These are phyloP conservation scores for Procambarus virginalis DNA, from an alignment of 1,140 invertebrate species.

Conservation along the genomic window DNA sequence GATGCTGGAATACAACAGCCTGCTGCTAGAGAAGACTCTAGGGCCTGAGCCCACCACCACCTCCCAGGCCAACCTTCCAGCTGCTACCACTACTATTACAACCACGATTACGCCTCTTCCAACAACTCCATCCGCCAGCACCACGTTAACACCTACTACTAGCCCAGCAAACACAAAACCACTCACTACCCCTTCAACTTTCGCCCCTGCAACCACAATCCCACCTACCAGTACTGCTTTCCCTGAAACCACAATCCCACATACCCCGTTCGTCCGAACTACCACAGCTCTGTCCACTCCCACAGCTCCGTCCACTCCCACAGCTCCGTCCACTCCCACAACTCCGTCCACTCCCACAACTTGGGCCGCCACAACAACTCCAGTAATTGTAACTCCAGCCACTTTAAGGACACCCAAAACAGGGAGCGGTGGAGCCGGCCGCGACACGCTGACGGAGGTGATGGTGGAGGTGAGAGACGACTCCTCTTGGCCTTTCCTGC, in stretches of 20 bases:
- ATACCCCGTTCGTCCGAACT: too few species aligned
- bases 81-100: neutral
- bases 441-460: neutral
- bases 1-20: constrained; percentile 7
- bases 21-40: neutral
- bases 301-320: too few species aligned
- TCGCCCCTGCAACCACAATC: too few species aligned
- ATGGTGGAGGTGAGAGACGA: neutral
- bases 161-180: neutral
- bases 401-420: neutral
- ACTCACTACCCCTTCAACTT: too few species aligned
- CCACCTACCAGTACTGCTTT: too few species aligned
- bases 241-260: too few species aligned
- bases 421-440: neutral
- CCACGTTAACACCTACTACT: neutral
- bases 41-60: neutral
- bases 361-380: neutral
- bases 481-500: too few species aligned
- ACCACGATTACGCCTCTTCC: neutral
- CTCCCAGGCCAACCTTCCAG: neutral
- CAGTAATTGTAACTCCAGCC: neutral
- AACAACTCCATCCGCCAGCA: neutral
- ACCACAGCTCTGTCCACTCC: too few species aligned
- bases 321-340: too few species aligned
- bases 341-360: neutral